Base-by-base conservation (phyloP, 2,113 vertebrate species). In the Girardinichthys multiradiatus region DNA sequence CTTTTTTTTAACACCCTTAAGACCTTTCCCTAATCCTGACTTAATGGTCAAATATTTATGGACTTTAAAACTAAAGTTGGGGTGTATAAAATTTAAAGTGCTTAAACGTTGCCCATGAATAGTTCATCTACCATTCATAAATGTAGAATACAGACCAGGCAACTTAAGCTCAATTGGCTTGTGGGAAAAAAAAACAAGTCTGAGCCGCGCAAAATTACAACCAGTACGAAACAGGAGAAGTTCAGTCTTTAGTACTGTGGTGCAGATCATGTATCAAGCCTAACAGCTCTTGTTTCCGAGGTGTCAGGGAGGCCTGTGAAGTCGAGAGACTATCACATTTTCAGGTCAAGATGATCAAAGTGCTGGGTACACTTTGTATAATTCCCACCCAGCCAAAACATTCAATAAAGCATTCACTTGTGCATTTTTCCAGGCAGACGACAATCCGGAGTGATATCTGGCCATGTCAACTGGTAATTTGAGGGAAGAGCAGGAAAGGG, bases 331-430 rank as follows among this genome's bases (percentile, higher is more conserved):
- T 76, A 88, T 93, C 88, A 66, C 78, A 28, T 93, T 93, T 89
- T 87, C 88, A 91, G 91, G 89, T 87, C 87, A 88, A 76, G 79
- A 72, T 81, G 86, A 94, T 94, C 90, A 91, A 91, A 93, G 88
- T 68, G 17, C 69, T 62, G 76, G 62, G 79, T 80, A 90, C 77
- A 90, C 84, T 88, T 90, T 67, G 68, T 86, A 84, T 88, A 86
- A 84, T 86, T 91, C 89, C 86, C 82, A 90, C 35, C 82, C 84
- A 86, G 89, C 83, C 92, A 92, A 88, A 92, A 88, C 90, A 92
- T 89, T 87, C 86, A 91, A 89, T 89, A 84, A 90, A 86, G 78
- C 70, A 64, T 82, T 81, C 73, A 85, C 77, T 83, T 68, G 84
- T 59, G 81, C 75, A 70, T 85, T 90, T 54, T 91, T 87, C 83